Evolutionary conservation across 1,140 invertebrate genomes (phyloP).

Genomic region (Listronotus bonariensis): DNA sequence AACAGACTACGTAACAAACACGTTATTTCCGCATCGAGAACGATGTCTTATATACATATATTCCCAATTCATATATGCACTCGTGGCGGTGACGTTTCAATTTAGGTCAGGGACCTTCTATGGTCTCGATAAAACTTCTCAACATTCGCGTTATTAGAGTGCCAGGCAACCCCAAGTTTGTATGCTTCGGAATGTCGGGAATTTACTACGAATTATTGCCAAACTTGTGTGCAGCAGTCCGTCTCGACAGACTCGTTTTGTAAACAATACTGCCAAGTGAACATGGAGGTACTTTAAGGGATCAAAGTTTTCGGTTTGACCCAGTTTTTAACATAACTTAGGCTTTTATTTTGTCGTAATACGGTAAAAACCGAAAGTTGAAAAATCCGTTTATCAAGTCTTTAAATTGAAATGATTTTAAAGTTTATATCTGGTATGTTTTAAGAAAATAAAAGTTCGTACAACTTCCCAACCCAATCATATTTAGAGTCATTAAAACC

Average conservation of each 20-base stretch:
- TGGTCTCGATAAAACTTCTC: slow-evolving; percentile 37
- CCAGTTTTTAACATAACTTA: slow-evolving; percentile 5
- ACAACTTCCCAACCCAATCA: too few species aligned
- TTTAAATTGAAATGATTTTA: too few species aligned
- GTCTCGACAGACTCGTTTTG: slow-evolving; percentile 10
- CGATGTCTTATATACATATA: slow-evolving; percentile 18
- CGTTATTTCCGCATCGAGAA: slow-evolving; percentile 9
- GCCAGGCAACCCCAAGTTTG: slow-evolving; percentile 19
- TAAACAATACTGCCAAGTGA: slow-evolving; percentile 19
- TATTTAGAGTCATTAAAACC: too few species aligned
- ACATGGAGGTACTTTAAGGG: slow-evolving; percentile 15
- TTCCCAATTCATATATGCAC: slow-evolving; percentile 22
- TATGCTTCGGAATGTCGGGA: slow-evolving; percentile 17
- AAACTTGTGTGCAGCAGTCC: slow-evolving; percentile 4
- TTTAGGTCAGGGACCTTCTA: slow-evolving; percentile 38
- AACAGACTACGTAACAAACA: background rate
- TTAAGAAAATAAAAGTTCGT: too few species aligned
- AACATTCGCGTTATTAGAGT: slow-evolving; percentile 19
- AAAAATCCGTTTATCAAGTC: too few species aligned
- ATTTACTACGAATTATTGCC: slow-evolving; percentile 26
- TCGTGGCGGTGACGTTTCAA: slow-evolving; percentile 20
- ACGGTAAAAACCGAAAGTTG: background rate
- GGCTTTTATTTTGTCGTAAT: background rate
- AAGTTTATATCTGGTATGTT: too few species aligned
- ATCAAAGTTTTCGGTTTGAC: slow-evolving; percentile 19